Evolutionary conservation across 2,113 vertebrate species (phyloP), one percentile per base, ranked within the genome.

Genomic region (Tricholaema leucomelas): DNA sequence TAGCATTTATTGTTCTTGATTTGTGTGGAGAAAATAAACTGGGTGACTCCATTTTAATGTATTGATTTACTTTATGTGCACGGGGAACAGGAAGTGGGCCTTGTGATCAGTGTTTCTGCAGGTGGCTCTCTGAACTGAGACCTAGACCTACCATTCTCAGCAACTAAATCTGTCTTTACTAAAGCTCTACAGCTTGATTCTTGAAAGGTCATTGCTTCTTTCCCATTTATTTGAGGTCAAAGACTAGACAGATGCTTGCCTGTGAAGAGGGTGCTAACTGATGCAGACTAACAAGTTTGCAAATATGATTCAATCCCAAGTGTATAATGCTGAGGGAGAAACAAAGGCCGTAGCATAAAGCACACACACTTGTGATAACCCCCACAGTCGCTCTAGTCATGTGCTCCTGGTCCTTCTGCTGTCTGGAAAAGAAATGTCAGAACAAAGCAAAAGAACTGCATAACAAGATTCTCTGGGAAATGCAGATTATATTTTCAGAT

Each of bases 301-400:
- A 96, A 94, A 96, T 94, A 87, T 6, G 89, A 83, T 93, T 96
- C 64, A 74, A 42, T 95, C 79, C 72, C 91, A 83, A 93, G 89
- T 70, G 87, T 93, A 7, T 58, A 60, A 77, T 58, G 54, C 89
- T 2, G 85, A 87, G 79, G 72, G 72, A 74, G 93, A 95, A 89
- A 96, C 95, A 96, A 96, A 96, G 96, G 92, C 94, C 3, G 42
- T 74, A 87, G 87, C 93, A 92, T 92, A 92, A 95, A 95, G 92
- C 90, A 40, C 90, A 88, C 17, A 50, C 88, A 94, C 72, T 95
- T 91, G 91, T 72, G 91, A 78, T 95, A 95, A 87, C 92, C 92
- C 93, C 81, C 89, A 55, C 89, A 90, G 76, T 77, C 17, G 33
- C 91, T 94, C 24, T 78, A 89, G 89, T 96, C 95, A 95, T 96